Base-by-base conservation (phyloP, 2,113 vertebrate genomes). In the Okapia johnstoni region DNA sequence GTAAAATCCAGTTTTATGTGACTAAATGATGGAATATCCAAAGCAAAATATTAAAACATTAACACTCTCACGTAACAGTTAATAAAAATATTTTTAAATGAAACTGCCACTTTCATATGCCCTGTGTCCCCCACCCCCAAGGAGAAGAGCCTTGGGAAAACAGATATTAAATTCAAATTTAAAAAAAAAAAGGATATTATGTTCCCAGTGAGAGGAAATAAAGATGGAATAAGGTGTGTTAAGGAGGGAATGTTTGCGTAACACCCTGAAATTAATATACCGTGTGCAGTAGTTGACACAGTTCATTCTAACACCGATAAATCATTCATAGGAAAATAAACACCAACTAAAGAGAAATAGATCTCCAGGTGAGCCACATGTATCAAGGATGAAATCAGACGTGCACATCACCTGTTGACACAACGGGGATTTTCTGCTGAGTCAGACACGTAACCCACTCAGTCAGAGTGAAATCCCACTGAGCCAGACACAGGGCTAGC, bases 291-390 rank as follows among this genome's bases (percentile, higher is more conserved):
- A 93, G 81, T 85, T 97, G 93, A 97, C 95, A 97, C 97, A 98
- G 97, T 97, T 98, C 96, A 95, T 96, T 66, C 83, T 97, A 70
- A 97, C 97, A 91, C 30, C 54, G 58, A 97, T 98, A 98, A 98
- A 98, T 95, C 80, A 98, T 87, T 36, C 76, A 96, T 58, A 94
- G 95, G 88, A 96, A 98, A 98, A 98, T 86, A 98, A 98, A 98
- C 96, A 98, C 52, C 93, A 26, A 77, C 97, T 95, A 54, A 91
- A 93, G 70, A 80, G 86, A 90, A 63, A 94, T 43, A 88, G 85
- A 84, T 94, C 88, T 79, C 77, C 96, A 54, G 76, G 16, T 40
- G 58, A 79, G 88, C 19, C 58, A 25, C 54, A 73, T 90, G 96
- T 50, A 94, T 97, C 94, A 96, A 58, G 92, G 88, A 50, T 48